Base-by-base conservation (phyloP, 2,888 invertebrate genomes). In the Tuta absoluta region DNA sequence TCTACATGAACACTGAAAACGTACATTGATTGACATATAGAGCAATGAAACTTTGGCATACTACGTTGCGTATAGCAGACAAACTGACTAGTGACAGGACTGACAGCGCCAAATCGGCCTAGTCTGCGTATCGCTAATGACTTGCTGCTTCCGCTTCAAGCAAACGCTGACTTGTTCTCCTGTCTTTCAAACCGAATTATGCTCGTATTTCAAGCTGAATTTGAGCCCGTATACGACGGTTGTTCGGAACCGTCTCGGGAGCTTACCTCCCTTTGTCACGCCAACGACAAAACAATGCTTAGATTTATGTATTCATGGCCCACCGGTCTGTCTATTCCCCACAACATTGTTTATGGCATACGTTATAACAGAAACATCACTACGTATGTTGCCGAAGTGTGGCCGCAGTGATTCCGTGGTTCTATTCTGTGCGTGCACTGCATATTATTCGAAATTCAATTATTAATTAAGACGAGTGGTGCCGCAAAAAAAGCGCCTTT, bases 231-330 rank as follows among this genome's bases (percentile, higher is more conserved):
- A 64, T 65, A 63, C 28, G 3, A 28, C 28, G 5, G 63, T 53
- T 62, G 72, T 72, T 74, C 74, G 73, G 72, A 74, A 74, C 73
- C 73, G 71, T 73, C 67, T 73, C 71, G 69, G 68, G 67, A 66
- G 71, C 74, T 71, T 73, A 74, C 73, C 75, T 76, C 74, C 72
- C 76, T 75, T 74, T 76, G 77, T 80, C 78, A 74, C 71, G 73
- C 57, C 56, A 76, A 77, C 75, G 78, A 76, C 77, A 78, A 82
- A 84, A 84, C 83, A 84, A 84, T 83, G 74, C 75, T 67, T 71
- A 79, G 81, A 85, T 85, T 85, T 83, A 85, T 82, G 76, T 74
- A 69, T 74, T 73, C 71, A 76, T 73, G 77, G 75, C 77, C 73
- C 76, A 73, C 73, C 69, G 74, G 74, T 69, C 78, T 65, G 63